These are phyloP conservation scores for Sciurus niger DNA, from an alignment of 2,113 vertebrate species.

Conservation along the genomic window DNA sequence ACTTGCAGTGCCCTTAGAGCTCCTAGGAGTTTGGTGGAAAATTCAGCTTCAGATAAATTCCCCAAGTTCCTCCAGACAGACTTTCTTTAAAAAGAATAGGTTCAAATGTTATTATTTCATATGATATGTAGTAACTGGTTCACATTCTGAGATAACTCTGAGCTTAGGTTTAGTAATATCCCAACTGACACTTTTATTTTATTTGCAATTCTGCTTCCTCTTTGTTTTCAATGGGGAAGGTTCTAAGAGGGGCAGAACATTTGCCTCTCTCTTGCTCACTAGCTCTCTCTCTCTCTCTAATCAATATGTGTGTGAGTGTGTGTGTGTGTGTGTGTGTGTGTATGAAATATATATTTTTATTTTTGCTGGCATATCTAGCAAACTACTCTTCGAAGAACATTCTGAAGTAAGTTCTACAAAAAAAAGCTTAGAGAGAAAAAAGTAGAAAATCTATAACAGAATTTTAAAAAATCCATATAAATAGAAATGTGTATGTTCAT, in stretches of 20 bases:
- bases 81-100: not conserved
- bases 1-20: not conserved
- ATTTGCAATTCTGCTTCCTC: not conserved
- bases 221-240: not conserved
- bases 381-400: not conserved
- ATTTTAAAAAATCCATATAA: not conserved
- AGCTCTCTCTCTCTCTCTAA: no score
- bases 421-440: not conserved
- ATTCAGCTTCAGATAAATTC: not conserved
- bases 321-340: not conserved
- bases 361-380: not conserved
- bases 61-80: not conserved
- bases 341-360: not conserved
- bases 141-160: not conserved
- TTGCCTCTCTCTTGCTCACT: not conserved
- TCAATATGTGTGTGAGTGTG: no score
- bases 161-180: not conserved
- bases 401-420: not conserved
- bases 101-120: not conserved
- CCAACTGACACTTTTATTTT: not conserved
- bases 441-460: not conserved
- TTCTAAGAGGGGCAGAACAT: not conserved
- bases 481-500: not conserved
- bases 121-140: not conserved
- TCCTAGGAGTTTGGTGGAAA: not conserved